Evolutionary conservation across 1,140 invertebrate species (phyloP).

Genomic region (Panonychus citri): DNA sequence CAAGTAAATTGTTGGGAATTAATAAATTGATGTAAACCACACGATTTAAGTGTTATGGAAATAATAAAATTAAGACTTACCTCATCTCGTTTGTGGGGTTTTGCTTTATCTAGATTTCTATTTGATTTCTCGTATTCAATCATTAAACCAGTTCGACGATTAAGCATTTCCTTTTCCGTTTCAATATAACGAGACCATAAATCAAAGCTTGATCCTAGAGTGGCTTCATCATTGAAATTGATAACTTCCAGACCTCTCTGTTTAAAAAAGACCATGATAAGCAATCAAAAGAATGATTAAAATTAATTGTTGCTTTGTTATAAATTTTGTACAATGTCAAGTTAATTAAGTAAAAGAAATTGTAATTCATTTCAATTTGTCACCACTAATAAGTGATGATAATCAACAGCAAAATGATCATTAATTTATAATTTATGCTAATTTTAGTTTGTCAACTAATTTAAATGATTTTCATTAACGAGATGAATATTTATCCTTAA

Average conservation of each 20-base stretch:
- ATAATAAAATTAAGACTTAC: conserved; percentile 22
- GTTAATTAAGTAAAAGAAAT: too few species aligned
- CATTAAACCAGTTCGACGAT: conserved; percentile 22
- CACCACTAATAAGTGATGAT: too few species aligned
- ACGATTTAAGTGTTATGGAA: too few species aligned
- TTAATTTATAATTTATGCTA: too few species aligned
- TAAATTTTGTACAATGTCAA: too few species aligned
- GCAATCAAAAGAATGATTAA: conserved; percentile 10
- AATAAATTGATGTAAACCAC: not conserved
- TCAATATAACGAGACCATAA: conserved; percentile 23
- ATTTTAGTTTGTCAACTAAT: too few species aligned
- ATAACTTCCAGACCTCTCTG: conserved; percentile 21
- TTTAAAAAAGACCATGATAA: not conserved
- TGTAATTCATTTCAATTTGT: too few species aligned
- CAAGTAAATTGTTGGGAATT: not conserved
- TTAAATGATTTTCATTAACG: too few species aligned
- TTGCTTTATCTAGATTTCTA: conserved; percentile 24
- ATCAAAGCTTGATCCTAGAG: conserved; percentile 22
- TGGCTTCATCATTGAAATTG: conserved; percentile 22
- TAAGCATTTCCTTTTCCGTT: conserved; percentile 25
- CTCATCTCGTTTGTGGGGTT: conserved; percentile 22
- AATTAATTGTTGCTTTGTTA: too few species aligned
- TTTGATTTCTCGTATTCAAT: conserved; percentile 26
- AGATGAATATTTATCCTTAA: too few species aligned
- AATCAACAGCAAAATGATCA: too few species aligned